Evolutionary conservation across 2,888 invertebrate species (phyloP).

Genomic region (Ptychoptera contaminata): DNA sequence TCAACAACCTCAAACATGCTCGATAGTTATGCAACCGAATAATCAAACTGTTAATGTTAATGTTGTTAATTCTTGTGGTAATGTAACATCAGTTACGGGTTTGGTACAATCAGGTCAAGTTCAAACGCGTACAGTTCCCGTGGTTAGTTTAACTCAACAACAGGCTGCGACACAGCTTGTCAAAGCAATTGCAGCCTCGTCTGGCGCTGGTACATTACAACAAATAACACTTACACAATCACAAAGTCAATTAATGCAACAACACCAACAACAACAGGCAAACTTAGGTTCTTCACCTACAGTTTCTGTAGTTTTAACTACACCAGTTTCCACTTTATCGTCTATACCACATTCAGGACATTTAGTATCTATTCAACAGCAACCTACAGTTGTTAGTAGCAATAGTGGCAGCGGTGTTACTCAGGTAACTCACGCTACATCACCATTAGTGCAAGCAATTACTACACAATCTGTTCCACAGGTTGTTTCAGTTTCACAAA

Average conservation of each 20-base stretch:
- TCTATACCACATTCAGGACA: slow-evolving; percentile 19
- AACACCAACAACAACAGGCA: slow-evolving; percentile 16
- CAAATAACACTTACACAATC: slow-evolving; percentile 26
- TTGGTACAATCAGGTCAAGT: slow-evolving; percentile 16
- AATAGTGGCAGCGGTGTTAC: slow-evolving; percentile 18
- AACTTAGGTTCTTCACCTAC: slow-evolving; percentile 17
- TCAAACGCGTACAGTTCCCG: slow-evolving; percentile 18
- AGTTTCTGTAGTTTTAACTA: slow-evolving; percentile 30
- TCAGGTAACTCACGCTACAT: slow-evolving; percentile 12
- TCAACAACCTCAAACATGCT: slow-evolving; percentile 19
- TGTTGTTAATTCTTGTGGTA: too few relatives aligned
- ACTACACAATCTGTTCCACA: slow-evolving; percentile 25
- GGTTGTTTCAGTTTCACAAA: slow-evolving; percentile 30
- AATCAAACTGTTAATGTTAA: too few relatives aligned
- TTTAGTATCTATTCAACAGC: slow-evolving; percentile 28
- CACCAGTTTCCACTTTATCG: slow-evolving; percentile 25
- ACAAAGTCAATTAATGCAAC: slow-evolving; percentile 15
- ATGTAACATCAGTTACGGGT: too few relatives aligned
- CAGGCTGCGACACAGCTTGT: slow-evolving; percentile 23
- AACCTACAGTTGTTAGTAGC: slow-evolving; percentile 15
- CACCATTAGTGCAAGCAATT: slow-evolving; percentile 27
- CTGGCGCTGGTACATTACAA: slow-evolving; percentile 32
- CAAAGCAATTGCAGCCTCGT: slow-evolving; percentile 27
- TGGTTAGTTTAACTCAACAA: slow-evolving; percentile 16
- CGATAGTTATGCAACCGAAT: slow-evolving; percentile 14